Evolutionary conservation across 2,797 vertebrate species (phyloP), one percentile per base, ranked within the genome.

Genomic region (Moxostoma hubbsi): DNA sequence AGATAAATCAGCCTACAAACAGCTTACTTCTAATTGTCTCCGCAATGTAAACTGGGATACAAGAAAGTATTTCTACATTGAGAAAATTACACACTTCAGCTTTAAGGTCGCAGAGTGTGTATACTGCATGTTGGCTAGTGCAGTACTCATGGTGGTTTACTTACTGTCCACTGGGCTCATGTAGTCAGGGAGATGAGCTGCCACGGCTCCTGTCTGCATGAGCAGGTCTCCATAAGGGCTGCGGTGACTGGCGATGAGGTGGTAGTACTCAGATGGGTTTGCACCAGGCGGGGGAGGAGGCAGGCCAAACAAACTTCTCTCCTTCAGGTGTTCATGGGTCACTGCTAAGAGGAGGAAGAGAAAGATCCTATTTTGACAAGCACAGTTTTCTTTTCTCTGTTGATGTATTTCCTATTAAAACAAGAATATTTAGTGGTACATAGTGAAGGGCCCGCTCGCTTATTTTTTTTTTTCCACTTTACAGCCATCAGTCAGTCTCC

Each of bases 281-380:
- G 96, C 87, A 62, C 96, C 96, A 0, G 95, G 94, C 0, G 96
- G 93, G 0, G 94, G 94, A 0, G 94, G 95, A 0, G 96, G 95
- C 7, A 99, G 93, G n/a, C 95, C 93, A 0, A 98, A 98, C 11
- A 98, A 92, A 63, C 94, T 93, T 7, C 96, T 92, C 66, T 99
- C 97, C 86, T 99, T 99, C 85, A 98, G 92, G 86, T 98, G 97
- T 84, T 99, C 98, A 0, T 99, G 97, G 85, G 96, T 95, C 89
- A 96, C 98, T 98, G 91, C 5, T 59, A 78, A 15, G 62, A 77
- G 75, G 80, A 75, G 15, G 59, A 70, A 82, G 71, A 11, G 11
- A 18, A 2, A 13, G 71, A 36, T 36, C 36, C 36, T 36, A 36
- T 36, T 36, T 36, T 36, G 36, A 36, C 36, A 4, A 36, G 36